Base-by-base conservation (phyloP, 2,113 vertebrate species). In the Pelvicachromis taeniatus region DNA sequence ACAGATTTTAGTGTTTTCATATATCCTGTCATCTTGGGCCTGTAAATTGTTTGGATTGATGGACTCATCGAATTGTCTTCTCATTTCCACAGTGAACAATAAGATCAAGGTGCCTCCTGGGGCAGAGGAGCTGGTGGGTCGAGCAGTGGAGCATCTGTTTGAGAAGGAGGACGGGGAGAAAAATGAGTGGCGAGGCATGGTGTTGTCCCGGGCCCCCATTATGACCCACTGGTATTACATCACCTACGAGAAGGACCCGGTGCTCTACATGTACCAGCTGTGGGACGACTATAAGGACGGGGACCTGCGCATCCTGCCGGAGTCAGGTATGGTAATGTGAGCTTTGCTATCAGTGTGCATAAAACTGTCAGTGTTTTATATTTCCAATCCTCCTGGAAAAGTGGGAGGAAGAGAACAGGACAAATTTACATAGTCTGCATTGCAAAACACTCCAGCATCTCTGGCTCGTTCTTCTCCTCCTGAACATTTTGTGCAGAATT, bases 151-250 rank as follows among this genome's bases (percentile, higher is more conserved):
- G 81, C 96, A 97, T 93, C 95, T 97, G 82, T 97, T 97, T 19
- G 96, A 97, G 85, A 97, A 96, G 90, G 96, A 96, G 88, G 96
- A 96, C 0, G 96, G 96, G 1, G 96, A 96, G 79, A 97, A 97
- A 87, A 97, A 97, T 13, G 96, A 97, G 87, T 97, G 96, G 96
- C 90, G 96, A 61, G 96, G 96, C 50, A 97, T 97, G 96, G 96
- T 97, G 81, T 93, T 97, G 17, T 96, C 96, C 56, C 92, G 96
- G 12, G 96, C 96, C 21, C 96, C 96, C 84, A 94, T 97, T 85
- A 97, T 97, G 96, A 97, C 96, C 87, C 96, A 96, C 93, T 97
- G 96, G 96, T 97, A 97, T 89, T 97, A 96, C 92, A 97, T 97
- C 94, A 97, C 96, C 65, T 97, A 97, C 3, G 96, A 97, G 94